A percentile compares a stretch with the other conserved stretches of the same genome.
Conservation (phyloP, 2,888 invertebrate species). For the Sphinx pinastri region DNA sequence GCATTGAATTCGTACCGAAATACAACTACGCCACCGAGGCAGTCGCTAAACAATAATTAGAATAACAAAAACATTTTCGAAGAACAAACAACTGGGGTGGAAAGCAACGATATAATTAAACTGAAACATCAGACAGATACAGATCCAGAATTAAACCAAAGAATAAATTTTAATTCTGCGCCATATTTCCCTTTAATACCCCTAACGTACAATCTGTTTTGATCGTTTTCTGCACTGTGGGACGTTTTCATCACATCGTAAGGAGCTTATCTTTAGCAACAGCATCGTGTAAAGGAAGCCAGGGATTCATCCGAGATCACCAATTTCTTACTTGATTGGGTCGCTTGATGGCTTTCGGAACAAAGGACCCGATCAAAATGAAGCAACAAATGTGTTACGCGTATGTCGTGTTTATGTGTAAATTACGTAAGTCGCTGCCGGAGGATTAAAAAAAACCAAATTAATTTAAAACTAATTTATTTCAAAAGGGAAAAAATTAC, state of each 20-base stretch:
- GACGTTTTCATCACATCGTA: conserved; percentile 66
- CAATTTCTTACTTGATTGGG: conserved; percentile 82
- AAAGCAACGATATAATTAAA: background rate
- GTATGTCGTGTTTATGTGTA: background rate
- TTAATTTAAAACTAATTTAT: too few relatives aligned
- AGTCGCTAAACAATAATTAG: too few relatives aligned
- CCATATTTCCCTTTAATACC: conserved; percentile 33
- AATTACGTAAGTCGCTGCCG: background rate
- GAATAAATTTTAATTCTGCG: conserved; percentile 26
- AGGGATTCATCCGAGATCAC: conserved; percentile 63
- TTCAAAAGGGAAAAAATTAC: too few relatives aligned
- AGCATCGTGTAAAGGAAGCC: conserved; percentile 56
- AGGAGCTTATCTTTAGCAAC: conserved; percentile 70
- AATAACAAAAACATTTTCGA: background rate
- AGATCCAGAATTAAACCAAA: background rate
- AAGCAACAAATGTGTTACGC: conserved; percentile 37
- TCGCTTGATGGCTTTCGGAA: conserved; percentile 75
- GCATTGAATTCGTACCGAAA: too few relatives aligned
- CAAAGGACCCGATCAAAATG: conserved; percentile 61
- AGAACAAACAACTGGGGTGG: background rate
- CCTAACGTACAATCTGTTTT: conserved; percentile 47
- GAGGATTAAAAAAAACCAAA: too few relatives aligned
- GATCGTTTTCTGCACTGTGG: conserved; percentile 56
- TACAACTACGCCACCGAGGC: too few relatives aligned
- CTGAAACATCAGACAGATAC: conserved; percentile 1